phyloP scores from a whole-genome alignment of 2,888 invertebrate genomes.

The Sussaba pulchella region DNA sequence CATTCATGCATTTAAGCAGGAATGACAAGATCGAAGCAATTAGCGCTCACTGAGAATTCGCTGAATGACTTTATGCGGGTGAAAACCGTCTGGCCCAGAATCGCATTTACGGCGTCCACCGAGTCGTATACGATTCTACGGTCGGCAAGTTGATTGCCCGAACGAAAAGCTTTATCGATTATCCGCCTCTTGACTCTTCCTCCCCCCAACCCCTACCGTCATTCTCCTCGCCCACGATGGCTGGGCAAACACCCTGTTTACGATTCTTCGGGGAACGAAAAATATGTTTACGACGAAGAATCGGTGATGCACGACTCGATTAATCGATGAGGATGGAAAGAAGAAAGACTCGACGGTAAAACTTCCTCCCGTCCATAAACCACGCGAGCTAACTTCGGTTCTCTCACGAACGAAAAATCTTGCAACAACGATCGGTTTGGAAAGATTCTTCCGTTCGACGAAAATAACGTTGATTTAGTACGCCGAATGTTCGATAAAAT shows the following conservation, averaged over 20 bases:
- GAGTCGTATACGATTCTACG: neutral
- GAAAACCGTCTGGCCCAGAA: constrained; percentile 44
- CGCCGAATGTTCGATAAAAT: neutral
- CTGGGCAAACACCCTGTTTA: constrained; percentile 46
- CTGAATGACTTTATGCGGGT: constrained; percentile 32
- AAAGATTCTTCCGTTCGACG: neutral
- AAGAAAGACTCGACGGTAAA: constrained; percentile 15
- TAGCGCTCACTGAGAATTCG: neutral
- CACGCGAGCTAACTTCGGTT: neutral
- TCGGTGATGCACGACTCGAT: constrained; percentile 43
- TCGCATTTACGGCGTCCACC: constrained; percentile 28
- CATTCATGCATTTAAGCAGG: constrained; percentile 4
- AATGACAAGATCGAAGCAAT: constrained; percentile 5
- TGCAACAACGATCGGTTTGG: neutral
- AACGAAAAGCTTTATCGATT: constrained; percentile 51
- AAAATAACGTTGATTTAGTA: constrained; percentile 19
- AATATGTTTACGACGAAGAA: constrained; percentile 62
- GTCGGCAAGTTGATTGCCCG: constrained; percentile 38
- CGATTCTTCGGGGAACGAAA: constrained; percentile 50
- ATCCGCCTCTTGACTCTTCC: constrained; percentile 9
- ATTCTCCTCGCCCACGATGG: no score
- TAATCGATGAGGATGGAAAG: constrained; percentile 45
- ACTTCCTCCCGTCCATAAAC: constrained; percentile 22
- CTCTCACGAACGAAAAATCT: neutral
- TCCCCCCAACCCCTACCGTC: no score